phyloP scores from a whole-genome alignment of 2,113 vertebrate genomes.

The Vulpes vulpes region DNA sequence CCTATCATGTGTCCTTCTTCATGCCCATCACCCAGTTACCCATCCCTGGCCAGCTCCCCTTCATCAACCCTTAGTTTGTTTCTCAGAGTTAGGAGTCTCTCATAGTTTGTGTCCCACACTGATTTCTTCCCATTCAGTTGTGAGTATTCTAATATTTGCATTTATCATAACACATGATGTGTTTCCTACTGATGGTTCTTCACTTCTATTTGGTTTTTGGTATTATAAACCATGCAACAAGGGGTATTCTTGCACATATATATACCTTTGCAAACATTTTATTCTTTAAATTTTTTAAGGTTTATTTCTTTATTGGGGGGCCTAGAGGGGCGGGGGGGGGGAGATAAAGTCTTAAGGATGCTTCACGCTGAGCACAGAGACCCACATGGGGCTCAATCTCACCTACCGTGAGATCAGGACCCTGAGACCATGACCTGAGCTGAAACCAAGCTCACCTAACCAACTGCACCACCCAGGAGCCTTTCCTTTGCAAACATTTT shows the following conservation, averaged over 20 bases:
- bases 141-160: background rate
- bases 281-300: background rate
- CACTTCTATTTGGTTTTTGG: background rate
- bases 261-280: background rate
- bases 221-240: background rate
- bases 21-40: too few relatives aligned
- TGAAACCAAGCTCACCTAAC: background rate
- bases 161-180: too few relatives aligned
- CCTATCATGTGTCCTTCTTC: too few relatives aligned
- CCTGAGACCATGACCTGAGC: background rate
- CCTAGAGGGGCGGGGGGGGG: too few relatives aligned
- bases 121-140: too few relatives aligned
- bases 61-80: too few relatives aligned
- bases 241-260: background rate
- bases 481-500: background rate
- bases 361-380: too few relatives aligned
- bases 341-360: background rate
- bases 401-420: background rate
- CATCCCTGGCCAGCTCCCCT: too few relatives aligned
- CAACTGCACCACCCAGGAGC: background rate
- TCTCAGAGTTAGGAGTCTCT: too few relatives aligned
- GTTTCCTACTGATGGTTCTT: background rate
- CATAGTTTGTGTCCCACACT: too few relatives aligned
- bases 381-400: too few relatives aligned
- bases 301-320: background rate